Evolutionary conservation across 35 echinoderm and acorn worm genomes (phyloP).

Genomic region (Apostichopus parvimensis): DNA sequence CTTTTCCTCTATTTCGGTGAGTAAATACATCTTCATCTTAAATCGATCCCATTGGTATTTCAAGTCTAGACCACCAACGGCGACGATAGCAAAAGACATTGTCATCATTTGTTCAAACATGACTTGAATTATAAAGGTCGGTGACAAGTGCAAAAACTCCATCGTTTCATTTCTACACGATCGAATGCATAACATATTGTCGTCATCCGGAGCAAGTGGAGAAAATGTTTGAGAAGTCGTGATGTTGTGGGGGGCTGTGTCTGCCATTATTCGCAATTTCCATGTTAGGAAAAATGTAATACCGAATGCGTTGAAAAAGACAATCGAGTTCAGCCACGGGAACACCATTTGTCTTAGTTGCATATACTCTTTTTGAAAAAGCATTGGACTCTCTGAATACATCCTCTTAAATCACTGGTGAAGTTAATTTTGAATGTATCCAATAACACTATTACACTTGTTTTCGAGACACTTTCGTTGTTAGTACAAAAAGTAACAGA

Average conservation of each 20-base stretch:
- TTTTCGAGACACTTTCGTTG: neutral
- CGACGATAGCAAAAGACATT: neutral
- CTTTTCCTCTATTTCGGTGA: neutral
- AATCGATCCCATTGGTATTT: slow-evolving; percentile 13
- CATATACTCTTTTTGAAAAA: slow-evolving; percentile 1
- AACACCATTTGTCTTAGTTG: slow-evolving; percentile 9
- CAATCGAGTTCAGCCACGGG: neutral
- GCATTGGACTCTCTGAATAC: neutral
- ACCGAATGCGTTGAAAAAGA: neutral
- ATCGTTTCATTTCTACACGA: neutral
- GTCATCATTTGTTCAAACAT: neutral
- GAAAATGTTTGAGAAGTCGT: neutral
- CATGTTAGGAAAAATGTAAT: neutral
- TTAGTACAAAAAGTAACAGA: slow-evolving; percentile 17
- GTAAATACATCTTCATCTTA: slow-evolving; percentile 16
- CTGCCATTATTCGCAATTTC: neutral
- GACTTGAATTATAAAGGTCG: neutral
- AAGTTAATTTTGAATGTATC: neutral
- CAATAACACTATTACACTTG: neutral
- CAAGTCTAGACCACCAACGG: slow-evolving; percentile 26
- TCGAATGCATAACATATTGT: neutral
- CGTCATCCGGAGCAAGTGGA: neutral
- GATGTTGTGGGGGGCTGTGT: neutral
- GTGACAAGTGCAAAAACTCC: neutral
- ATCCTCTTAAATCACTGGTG: neutral